Conservation (phyloP, 2,113 vertebrate species). For the Passer montanus region DNA sequence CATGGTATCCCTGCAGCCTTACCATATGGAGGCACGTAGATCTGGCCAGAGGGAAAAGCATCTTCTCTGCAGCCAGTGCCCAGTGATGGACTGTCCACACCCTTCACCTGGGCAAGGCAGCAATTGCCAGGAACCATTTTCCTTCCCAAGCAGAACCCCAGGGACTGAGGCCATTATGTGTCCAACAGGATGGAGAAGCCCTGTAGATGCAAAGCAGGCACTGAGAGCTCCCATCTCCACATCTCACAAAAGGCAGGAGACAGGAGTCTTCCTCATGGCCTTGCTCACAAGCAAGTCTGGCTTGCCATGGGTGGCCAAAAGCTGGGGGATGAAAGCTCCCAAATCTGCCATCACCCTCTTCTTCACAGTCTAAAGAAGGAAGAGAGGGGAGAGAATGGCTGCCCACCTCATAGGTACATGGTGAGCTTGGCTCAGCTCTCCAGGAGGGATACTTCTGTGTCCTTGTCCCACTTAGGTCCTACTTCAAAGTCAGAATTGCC, state of each 20-base stretch:
- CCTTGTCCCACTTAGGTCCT: not conserved
- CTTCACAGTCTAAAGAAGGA: not conserved
- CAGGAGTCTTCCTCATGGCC: not conserved
- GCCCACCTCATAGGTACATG: not conserved
- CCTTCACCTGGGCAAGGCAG: not conserved
- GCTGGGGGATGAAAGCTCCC: not conserved
- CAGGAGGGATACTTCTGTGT: not conserved
- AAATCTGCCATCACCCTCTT: not conserved
- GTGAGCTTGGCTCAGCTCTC: not conserved
- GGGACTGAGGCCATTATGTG: not conserved
- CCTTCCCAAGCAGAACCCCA: not conserved
- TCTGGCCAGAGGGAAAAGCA: not conserved
- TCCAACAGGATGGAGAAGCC: not conserved
- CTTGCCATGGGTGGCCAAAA: not conserved
- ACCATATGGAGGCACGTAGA: not conserved
- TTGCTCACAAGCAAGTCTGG: not conserved
- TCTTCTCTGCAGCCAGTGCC: not conserved
- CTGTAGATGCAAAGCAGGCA: not conserved
- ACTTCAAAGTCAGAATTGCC: not conserved
- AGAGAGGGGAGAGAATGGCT: not conserved
- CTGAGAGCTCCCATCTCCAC: not conserved
- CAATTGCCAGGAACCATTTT: not conserved
- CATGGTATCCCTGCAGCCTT: fast-evolving
- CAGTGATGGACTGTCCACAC: not conserved
- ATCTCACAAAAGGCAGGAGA: not conserved